These are phyloP conservation scores for Hirtodrosophila trivittata DNA, from an alignment of 2,888 invertebrate genomes.

Conservation along the genomic window DNA sequence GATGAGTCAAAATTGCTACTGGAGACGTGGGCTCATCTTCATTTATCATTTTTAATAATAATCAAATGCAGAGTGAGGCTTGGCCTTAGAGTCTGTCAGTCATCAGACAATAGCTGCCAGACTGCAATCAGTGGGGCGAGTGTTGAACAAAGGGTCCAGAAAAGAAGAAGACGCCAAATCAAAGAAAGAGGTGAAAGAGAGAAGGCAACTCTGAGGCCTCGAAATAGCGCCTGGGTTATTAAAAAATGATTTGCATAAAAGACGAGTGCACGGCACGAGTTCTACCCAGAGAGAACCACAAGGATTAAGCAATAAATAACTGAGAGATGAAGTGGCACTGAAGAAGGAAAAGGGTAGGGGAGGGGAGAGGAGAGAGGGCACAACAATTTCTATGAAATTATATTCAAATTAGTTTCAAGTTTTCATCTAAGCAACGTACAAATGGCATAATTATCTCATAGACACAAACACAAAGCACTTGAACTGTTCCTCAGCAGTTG, in stretches of 20 bases:
- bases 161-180: background rate
- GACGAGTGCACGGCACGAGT: slow-evolving; percentile 59
- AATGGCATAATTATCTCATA: slow-evolving; percentile 69
- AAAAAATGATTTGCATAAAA: slow-evolving; percentile 81
- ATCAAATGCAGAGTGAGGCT: slow-evolving; percentile 52
- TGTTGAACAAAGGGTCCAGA: slow-evolving; percentile 24
- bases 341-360: background rate
- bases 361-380: slow-evolving; percentile 8
- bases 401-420: slow-evolving; percentile 78
- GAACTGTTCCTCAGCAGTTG: slow-evolving; percentile 45
- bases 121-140: slow-evolving; percentile 48
- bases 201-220: slow-evolving; percentile 7
- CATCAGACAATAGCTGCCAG: slow-evolving; percentile 39
- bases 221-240: slow-evolving; percentile 65
- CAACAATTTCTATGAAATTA: slow-evolving; percentile 71
- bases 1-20: slow-evolving; percentile 72
- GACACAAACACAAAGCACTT: slow-evolving; percentile 41
- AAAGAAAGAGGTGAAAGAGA: background rate
- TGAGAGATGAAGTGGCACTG: background rate
- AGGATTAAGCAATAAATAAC: slow-evolving; percentile 80
- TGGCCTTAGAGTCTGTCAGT: slow-evolving; percentile 41
- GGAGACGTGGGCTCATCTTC: slow-evolving; percentile 63
- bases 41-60: slow-evolving; percentile 81
- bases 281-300: slow-evolving; percentile 43
- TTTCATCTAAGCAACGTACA: slow-evolving; percentile 57